Percentiles rank a stretch among this genome's conserved stretches.
Conservation (phyloP, 2,888 invertebrate species). For the Aplocera efformata region DNA sequence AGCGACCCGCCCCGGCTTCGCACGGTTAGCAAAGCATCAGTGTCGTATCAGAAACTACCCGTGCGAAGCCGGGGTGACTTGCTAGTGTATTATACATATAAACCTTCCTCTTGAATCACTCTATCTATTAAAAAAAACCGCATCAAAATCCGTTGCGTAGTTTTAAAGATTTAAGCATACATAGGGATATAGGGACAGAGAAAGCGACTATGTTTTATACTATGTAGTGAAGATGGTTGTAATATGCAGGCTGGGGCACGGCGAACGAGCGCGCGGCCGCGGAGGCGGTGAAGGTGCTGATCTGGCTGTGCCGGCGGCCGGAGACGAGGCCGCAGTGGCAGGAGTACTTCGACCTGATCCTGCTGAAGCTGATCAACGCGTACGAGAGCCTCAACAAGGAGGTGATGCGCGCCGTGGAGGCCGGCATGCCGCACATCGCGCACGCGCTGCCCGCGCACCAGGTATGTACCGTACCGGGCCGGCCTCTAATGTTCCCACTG, state of each 20-base stretch:
- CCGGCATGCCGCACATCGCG: conserved; percentile 87
- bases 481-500: neutral
- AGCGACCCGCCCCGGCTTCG: no score
- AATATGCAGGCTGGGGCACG: conserved; percentile 66
- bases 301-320: conserved; percentile 90
- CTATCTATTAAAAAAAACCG: no score
- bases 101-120: no score
- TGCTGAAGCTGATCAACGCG: conserved; percentile 92
- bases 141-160: no score
- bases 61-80: no score
- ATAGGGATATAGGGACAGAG: no score
- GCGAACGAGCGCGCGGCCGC: conserved; percentile 85
- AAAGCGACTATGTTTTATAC: no score
- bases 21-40: no score
- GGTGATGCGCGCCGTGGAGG: conserved; percentile 92
- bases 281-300: conserved; percentile 88
- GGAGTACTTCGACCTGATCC: conserved; percentile 94
- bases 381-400: conserved; percentile 87
- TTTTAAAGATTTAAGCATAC: no score
- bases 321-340: conserved; percentile 89
- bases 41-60: no score
- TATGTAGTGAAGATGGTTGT: no score
- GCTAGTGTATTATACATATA: no score
- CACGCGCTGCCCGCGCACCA: conserved; percentile 89
- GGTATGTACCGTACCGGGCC: conserved; percentile 31